These are phyloP conservation scores for Embiotoca jacksoni DNA, from an alignment of 2,113 vertebrate species.

Conservation along the genomic window DNA sequence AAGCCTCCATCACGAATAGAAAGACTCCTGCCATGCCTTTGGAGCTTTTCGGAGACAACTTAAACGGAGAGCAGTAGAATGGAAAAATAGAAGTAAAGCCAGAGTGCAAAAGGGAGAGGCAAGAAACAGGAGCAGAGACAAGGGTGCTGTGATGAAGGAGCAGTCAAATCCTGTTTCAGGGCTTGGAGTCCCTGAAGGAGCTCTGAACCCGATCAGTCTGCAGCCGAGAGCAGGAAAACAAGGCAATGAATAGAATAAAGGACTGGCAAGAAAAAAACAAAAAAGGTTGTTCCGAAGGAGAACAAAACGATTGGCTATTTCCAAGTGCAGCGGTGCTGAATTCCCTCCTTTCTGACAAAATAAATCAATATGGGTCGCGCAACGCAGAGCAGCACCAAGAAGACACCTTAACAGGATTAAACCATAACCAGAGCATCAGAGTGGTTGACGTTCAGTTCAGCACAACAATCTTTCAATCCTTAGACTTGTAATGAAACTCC, in stretches of 20 bases:
- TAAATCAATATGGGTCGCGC: slow-evolving; percentile 67
- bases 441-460: slow-evolving; percentile 52
- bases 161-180: slow-evolving; percentile 64
- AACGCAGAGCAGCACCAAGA: slow-evolving; percentile 44
- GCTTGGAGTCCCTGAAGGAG: slow-evolving; percentile 64
- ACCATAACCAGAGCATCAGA: slow-evolving; percentile 51
- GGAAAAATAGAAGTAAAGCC: slow-evolving; percentile 39
- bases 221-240: slow-evolving; percentile 53
- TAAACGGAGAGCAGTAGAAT: slow-evolving; percentile 21
- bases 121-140: slow-evolving; percentile 40
- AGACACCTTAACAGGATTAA: slow-evolving; percentile 56
- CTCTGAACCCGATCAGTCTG: slow-evolving; percentile 48
- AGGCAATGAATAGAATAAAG: slow-evolving; percentile 42
- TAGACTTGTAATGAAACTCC: slow-evolving; percentile 49
- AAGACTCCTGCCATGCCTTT: slow-evolving; percentile 58
- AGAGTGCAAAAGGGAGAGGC: slow-evolving; percentile 43
- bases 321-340: slow-evolving; percentile 53
- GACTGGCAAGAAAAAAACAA: slow-evolving; percentile 12
- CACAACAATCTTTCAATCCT: slow-evolving; percentile 56
- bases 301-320: slow-evolving; percentile 59
- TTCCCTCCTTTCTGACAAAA: slow-evolving; percentile 50
- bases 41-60: slow-evolving; percentile 40
- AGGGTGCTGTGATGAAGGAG: slow-evolving; percentile 46
- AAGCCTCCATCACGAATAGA: slow-evolving; percentile 30
- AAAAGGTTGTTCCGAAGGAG: slow-evolving; percentile 1